Base-by-base conservation (phyloP, 92 coral and sea anemone genomes). In the Epizoanthus ramosus region DNA sequence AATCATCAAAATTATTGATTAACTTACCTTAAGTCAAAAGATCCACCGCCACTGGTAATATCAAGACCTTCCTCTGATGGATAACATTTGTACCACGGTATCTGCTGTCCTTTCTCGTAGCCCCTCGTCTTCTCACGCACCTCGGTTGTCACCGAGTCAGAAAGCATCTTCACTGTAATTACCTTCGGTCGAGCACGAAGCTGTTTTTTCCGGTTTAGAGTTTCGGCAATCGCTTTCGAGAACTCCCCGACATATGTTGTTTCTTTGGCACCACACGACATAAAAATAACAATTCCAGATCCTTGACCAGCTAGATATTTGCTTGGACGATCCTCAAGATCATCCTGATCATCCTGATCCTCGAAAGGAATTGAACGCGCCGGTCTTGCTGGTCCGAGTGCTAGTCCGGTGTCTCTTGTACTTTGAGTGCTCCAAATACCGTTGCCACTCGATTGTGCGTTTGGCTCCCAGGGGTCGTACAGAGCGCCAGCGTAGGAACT, bases 211-310 rank as follows among this genome's bases (percentile, higher is more conserved):
- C 24, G 16, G 0, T 0, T 19, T 19, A 73, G 9, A 12, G 13
- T 37, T 3, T 15, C 3, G 8, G 33, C 79, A 16, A 73, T 13
- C 17, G 79, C 12, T 17, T 73, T 61, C 6, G 79, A 22, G 15
- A 73, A 73, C 14, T 13, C 3, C 10, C 79, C 63, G 1, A 73
- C 79, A 16, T 52, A 73, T n/a, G 79, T 4, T 0, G n/a, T 54
- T 73, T 73, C 63, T 12, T 73, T 16, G 39, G 28, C 41, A 18
- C 33, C 13, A 53, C 61, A 73, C 63, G 79, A 73, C 14, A 73
- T 60, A 28, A 52, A 73, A 53, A 73, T 37, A 24, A 61, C 79
- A 24, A 28, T 6, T 73, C 79, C 79, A 24, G 13, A 24, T 43
- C 57, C 59, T 8, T 25, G 6, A 14, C 8, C 6, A 63, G 61